phyloP scores from a whole-genome alignment of 2,888 invertebrate genomes.

The Hartigia nigra region DNA sequence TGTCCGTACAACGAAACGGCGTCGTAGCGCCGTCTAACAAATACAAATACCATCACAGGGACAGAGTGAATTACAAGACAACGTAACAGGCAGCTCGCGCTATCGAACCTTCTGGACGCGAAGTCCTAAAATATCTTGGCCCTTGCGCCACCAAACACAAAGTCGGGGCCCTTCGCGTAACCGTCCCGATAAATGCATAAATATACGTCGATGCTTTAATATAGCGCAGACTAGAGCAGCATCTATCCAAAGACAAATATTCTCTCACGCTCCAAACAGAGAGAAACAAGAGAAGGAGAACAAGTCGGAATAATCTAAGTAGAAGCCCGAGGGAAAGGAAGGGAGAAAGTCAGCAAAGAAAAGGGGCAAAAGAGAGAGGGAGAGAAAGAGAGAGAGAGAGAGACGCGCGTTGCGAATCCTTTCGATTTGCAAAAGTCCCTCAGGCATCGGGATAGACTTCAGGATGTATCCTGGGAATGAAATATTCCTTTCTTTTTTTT shows the following conservation, averaged over 20 bases:
- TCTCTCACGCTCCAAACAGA: neutral
- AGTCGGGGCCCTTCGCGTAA: slow-evolving; percentile 1
- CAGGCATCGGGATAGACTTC: neutral
- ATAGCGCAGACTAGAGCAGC: neutral
- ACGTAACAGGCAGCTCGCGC: slow-evolving; percentile 17
- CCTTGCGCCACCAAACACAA: neutral
- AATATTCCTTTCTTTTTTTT: neutral
- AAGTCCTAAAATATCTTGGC: slow-evolving; percentile 17
- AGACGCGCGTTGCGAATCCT: slow-evolving; percentile 4
- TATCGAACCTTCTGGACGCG: slow-evolving; percentile 19
- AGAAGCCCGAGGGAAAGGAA: neutral
- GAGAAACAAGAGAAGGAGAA: slow-evolving; percentile 4
- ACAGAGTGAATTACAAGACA: slow-evolving; percentile 18
- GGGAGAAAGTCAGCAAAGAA: neutral
- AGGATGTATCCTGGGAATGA: neutral
- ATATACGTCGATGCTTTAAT: neutral
- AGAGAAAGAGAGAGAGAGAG: slow-evolving; percentile 7
- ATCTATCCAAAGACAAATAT: neutral
- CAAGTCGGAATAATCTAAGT: neutral
- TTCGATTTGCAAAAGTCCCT: neutral
- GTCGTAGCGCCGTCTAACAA: slow-evolving; percentile 15
- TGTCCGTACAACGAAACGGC: slow-evolving; percentile 20
- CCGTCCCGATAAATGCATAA: neutral
- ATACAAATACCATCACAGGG: slow-evolving; percentile 6
- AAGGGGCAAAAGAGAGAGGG: neutral